Base-by-base conservation (phyloP, 2,797 vertebrate genomes). In the Chelon auratus region DNA sequence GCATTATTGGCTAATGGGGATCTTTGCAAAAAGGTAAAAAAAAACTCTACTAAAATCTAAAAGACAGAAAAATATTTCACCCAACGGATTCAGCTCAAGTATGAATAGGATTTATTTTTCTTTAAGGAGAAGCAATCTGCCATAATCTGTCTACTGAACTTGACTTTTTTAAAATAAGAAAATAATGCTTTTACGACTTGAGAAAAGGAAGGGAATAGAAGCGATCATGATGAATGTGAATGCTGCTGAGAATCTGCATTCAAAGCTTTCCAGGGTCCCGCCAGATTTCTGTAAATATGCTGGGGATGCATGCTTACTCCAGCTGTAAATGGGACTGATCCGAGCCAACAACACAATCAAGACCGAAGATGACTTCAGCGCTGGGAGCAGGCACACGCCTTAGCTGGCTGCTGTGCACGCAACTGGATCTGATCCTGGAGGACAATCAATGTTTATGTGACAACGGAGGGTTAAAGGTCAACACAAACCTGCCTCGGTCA, bases 381-480 rank as follows among this genome's bases (percentile, higher is more conserved):
- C 47, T 42, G 51, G 78, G 83, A 84, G 89, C 90, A 76, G 85
- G 78, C 72, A 77, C 84, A 86, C 81, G 87, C 83, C 64, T 40
- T 11, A 20, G 20, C 55, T 57, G 51, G 15, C 69, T 72, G 53
- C 56, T 68, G 81, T 71, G 71, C 86, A 89, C 91, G 86, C 93
- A 88, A 85, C 52, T 73, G 83, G 75, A 72, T 86, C 87, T 84
- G 82, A 93, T 92, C 90, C 92, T 92, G 92, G 89, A 90, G 78
- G 84, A 76, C 86, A 93, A 94, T 94, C 92, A 77, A 93, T 91
- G 88, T 80, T 77, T 75, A 86, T 91, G 80, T 93, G 93, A 90
- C 83, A 85, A 85, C 84, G 45, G 81, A 72, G 87, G 88, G 91
- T 89, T 54, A 85, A 81, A 89, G 92, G 90, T 91, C 91, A 88